Base-by-base conservation (phyloP, 2,113 vertebrate species). In the Saccopteryx leptura region DNA sequence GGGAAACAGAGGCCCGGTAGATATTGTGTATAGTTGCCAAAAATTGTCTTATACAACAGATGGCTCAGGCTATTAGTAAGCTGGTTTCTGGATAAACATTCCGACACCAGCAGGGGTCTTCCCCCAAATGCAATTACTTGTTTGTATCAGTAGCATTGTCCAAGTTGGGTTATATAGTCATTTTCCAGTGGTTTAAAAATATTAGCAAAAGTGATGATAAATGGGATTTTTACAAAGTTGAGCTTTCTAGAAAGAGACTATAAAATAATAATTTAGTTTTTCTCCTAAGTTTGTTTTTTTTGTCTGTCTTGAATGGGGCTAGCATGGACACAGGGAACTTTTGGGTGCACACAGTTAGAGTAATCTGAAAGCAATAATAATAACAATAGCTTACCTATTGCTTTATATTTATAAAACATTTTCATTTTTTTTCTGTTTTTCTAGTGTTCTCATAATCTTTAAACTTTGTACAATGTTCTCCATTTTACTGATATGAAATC, bases 111-210 rank as follows among this genome's bases (percentile, higher is more conserved):
- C 18, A 68, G 23, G n/a, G 31, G 14, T 1, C 31, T 83, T 76
- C 72, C 58, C 52, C 24, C 65, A 58, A 14, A 48, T 54, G 65
- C 21, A 91, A n/a, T 39, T 76, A 71, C 9, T 90, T 74, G 39
- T 39, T 76, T 56, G 23, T 87, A n/a, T 63, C 50, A 95, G 28
- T 28, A 63, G 28, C 17, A 39, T 58, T 79, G 46, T 15, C 85
- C 56, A 81, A 91, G 9, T 78, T 84, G 33, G 28, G 10, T 63
- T 85, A 94, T 60, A 56, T 1, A 58, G 80, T 33, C 14, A 74
- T 85, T 93, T 96, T 88, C 33, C 26, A 87, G 60, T 48, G 54
- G 23, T 13, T 92, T 74, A 17, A 75, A 90, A 84, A 81, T 18
- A 90, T 9, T 15, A 71, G 26, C 61, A 28, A 12, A 56, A 23